Evolutionary conservation across 2,113 vertebrate species (phyloP), one percentile per base, ranked within the genome.

Genomic region (Empidonax traillii): DNA sequence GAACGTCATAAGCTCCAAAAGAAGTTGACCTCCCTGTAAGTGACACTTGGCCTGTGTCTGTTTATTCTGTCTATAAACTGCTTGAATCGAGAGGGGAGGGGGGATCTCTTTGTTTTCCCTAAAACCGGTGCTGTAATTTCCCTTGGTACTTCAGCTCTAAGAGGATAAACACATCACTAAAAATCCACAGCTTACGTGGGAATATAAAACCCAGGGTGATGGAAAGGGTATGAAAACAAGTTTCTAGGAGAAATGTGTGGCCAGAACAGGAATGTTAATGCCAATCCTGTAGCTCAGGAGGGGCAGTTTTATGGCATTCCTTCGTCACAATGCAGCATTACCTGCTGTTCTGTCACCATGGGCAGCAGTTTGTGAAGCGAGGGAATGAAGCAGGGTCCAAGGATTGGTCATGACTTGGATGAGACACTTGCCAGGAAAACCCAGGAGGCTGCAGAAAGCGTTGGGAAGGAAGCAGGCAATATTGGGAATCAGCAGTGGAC

Each of bases 281-380:
- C 19, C 71, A 58, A 1, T 3, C 31, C 77, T 2, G 33, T 9
- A 2, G 53, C 69, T 80, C 82, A 2, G 66, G 44, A 27, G 75
- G 58, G 85, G 66, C 47, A 2, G 39, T 27, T 78, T 71, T 37
- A 66, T 37, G 72, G 66, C 25, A 39, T 66, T 74, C 61, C 59
- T 73, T 47, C 91, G 28, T 39, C 66, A 33, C 55, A 19, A 6
- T 4, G 44, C 93, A 61, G 89, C 76, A 53, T 89, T 77, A 87
- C 69, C 94, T 96, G 93, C 93, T 89, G 93, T 20, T 92, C 68
- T 28, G 27, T 85, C 91, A 91, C 89, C 78, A 66, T 0, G n/a
- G 91, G 91, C 89, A 92, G 90, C 80, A 8, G 84, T 28, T 8
- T 53, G 87, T 69, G 91, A 56, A 33, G 73, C 1, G 2, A 23